These are phyloP conservation scores for Pholis gunnellus DNA, from an alignment of 2,113 vertebrate species.

Conservation along the genomic window DNA sequence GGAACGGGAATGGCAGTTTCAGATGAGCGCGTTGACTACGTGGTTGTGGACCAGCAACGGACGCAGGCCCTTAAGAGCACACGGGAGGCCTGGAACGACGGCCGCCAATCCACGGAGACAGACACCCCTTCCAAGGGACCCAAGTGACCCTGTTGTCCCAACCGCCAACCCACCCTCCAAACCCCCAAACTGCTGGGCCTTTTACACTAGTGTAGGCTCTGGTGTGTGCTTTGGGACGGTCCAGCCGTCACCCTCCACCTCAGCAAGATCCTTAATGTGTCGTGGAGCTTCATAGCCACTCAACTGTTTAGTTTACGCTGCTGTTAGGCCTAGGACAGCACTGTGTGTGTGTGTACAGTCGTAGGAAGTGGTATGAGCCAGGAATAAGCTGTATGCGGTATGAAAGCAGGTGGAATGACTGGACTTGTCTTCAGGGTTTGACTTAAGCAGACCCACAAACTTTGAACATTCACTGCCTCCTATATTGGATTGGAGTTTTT, in stretches of 20 bases:
- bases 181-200: conserved; percentile 31
- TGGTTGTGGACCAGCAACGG: conserved; percentile 97
- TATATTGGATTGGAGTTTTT: conserved; percentile 36
- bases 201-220: conserved; percentile 34
- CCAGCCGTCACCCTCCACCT: conserved; percentile 43
- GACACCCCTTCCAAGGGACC: conserved; percentile 91
- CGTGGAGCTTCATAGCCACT: conserved; percentile 57
- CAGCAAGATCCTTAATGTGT: conserved; percentile 36
- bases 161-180: conserved; percentile 37
- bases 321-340: conserved; percentile 68
- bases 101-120: conserved; percentile 94
- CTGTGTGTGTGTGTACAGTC: conserved; percentile 62
- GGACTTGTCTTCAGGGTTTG: conserved; percentile 55
- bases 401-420: conserved; percentile 63
- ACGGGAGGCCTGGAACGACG: conserved; percentile 96
- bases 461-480: conserved; percentile 70
- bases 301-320: conserved; percentile 78
- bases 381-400: conserved; percentile 78
- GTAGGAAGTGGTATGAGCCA: conserved; percentile 64
- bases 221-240: conserved; percentile 38
- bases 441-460: conserved; percentile 53
- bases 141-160: conserved; percentile 85
- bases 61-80: conserved; percentile 96
- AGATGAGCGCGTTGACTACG: conserved; percentile 98
- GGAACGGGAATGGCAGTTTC: conserved; percentile 90